Evolutionary conservation across 2,113 vertebrate species (phyloP).

Genomic region (Eidolon helvum): DNA sequence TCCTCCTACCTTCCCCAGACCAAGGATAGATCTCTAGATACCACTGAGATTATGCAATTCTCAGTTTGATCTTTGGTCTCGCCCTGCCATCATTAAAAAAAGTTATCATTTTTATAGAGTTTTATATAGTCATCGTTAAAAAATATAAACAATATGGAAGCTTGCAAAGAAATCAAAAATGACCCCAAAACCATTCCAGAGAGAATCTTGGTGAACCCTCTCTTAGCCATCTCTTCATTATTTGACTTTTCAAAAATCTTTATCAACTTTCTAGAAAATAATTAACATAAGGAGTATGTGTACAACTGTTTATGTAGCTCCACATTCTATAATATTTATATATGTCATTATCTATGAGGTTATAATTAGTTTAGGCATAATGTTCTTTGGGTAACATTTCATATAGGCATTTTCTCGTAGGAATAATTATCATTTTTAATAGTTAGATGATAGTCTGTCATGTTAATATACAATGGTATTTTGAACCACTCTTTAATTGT

Average conservation of each 20-base stretch:
- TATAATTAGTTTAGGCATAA: background rate
- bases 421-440: background rate
- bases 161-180: background rate
- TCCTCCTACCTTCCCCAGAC: background rate
- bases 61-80: background rate
- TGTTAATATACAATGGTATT: background rate
- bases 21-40: background rate
- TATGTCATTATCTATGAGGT: background rate
- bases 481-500: background rate
- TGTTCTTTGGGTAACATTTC: slow-evolving; percentile 5
- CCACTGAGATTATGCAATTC: background rate
- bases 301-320: background rate
- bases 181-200: background rate
- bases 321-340: background rate
- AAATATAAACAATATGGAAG: background rate
- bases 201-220: background rate
- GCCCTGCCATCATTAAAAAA: background rate
- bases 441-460: background rate
- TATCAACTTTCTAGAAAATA: background rate
- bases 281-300: background rate
- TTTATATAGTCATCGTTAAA: background rate
- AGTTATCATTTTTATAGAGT: background rate
- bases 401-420: background rate
- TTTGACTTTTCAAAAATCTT: slow-evolving; percentile 25
- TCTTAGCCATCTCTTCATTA: background rate